Conservation (phyloP, 2,888 invertebrate genomes). For the Lasioglossum lativentre region DNA sequence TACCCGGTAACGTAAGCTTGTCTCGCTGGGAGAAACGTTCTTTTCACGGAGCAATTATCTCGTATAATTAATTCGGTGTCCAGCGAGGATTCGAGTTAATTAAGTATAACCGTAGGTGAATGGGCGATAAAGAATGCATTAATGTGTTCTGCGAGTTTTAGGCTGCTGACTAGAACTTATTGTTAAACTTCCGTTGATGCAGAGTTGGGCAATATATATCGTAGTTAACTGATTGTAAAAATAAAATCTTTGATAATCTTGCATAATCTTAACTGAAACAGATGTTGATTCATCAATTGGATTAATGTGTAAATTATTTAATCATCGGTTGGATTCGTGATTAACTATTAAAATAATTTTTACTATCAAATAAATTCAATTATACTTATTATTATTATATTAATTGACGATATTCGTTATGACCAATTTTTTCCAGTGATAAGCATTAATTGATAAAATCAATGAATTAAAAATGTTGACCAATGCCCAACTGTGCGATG, state of each 20-base stretch:
- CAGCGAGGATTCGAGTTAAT: constrained; percentile 13
- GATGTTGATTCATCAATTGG: neutral
- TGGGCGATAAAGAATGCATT: constrained; percentile 20
- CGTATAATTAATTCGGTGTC: constrained; percentile 1
- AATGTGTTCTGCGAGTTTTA: constrained; percentile 13
- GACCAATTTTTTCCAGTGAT: neutral
- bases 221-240: neutral
- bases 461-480: neutral
- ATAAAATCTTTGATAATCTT: neutral
- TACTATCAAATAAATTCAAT: neutral
- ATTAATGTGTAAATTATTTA: neutral
- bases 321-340: neutral
- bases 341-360: neutral
- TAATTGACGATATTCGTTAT: neutral
- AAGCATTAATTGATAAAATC: neutral
- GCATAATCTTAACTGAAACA: neutral
- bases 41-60: neutral
- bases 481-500: neutral
- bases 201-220: neutral
- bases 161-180: constrained; percentile 12
- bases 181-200: constrained; percentile 37
- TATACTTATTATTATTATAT: neutral
- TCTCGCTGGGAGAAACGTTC: neutral
- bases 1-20: neutral
- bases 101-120: constrained; percentile 19